A percentile compares a stretch with the other conserved stretches of the same genome.
These are phyloP conservation scores for Andinoacara biseriatus DNA, from an alignment of 2,113 vertebrate genomes.

Conservation along the genomic window DNA sequence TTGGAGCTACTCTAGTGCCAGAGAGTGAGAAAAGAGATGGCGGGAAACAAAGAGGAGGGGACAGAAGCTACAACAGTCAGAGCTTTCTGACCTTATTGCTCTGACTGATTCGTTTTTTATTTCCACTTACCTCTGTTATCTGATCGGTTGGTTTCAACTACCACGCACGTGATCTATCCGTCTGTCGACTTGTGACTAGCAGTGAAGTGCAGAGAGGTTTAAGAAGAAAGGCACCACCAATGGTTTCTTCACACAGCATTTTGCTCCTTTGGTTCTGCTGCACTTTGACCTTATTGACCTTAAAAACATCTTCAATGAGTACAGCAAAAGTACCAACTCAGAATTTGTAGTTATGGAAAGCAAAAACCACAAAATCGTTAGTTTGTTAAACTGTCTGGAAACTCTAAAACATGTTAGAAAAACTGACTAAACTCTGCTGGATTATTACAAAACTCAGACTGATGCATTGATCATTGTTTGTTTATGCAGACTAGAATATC, in stretches of 20 bases:
- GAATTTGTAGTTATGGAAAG: neutral
- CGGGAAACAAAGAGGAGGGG: conserved; percentile 13
- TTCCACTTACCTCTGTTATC: conserved; percentile 41
- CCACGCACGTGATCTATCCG: conserved; percentile 1
- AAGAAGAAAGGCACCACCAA: neutral
- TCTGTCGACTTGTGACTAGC: neutral
- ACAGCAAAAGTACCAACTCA: neutral
- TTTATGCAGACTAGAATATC: neutral
- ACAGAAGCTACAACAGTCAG: neutral
- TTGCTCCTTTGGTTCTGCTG: neutral
- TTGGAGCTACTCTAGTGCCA: conserved; percentile 38
- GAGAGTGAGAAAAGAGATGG: conserved; percentile 35
- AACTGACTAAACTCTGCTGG: neutral
- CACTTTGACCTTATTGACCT: conserved; percentile 3
- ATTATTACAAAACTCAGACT: neutral
- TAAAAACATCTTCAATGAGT: neutral
- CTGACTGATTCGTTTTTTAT: conserved; percentile 49
- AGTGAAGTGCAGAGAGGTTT: neutral
- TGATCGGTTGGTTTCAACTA: conserved; percentile 44
- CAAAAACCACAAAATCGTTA: neutral
- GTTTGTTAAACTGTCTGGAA: neutral
- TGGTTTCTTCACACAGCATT: no score
- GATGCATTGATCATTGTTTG: neutral
- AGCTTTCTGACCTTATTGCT: conserved; percentile 41
- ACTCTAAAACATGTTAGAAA: neutral